phyloP scores from a whole-genome alignment of 2,113 vertebrate species.

The Desmodus rotundus region DNA sequence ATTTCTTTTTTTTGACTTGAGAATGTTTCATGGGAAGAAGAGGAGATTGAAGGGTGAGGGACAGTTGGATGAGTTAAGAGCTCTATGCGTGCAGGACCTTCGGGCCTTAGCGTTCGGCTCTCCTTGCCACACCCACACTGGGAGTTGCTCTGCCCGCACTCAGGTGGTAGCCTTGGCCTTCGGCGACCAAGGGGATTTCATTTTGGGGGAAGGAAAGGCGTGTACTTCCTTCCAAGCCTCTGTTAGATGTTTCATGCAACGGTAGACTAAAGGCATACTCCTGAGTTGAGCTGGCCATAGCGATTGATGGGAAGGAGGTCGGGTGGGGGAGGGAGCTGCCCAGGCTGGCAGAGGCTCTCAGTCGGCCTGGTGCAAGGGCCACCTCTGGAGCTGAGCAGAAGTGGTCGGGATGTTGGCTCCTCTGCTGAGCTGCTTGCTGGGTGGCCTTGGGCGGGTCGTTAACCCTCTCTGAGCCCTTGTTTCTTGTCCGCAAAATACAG shows the following conservation, averaged over 20 bases:
- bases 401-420: background rate
- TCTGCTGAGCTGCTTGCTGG: background rate
- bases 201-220: background rate
- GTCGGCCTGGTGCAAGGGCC: accelerated
- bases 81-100: accelerated
- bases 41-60: background rate
- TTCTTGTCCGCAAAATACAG: accelerated
- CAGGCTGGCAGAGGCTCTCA: background rate
- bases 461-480: background rate
- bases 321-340: accelerated
- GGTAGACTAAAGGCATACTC: accelerated
- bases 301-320: accelerated
- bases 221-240: background rate
- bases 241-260: accelerated
- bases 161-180: background rate
- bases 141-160: background rate
- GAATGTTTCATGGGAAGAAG: background rate
- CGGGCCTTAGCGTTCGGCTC: accelerated
- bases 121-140: accelerated
- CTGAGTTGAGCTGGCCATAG: background rate
- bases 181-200: background rate
- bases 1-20: background rate
- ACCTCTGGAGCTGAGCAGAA: accelerated
- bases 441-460: background rate
- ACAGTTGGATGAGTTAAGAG: accelerated